Base-by-base conservation (phyloP, 2,888 invertebrate species). In the Lochmaea crataegi region DNA sequence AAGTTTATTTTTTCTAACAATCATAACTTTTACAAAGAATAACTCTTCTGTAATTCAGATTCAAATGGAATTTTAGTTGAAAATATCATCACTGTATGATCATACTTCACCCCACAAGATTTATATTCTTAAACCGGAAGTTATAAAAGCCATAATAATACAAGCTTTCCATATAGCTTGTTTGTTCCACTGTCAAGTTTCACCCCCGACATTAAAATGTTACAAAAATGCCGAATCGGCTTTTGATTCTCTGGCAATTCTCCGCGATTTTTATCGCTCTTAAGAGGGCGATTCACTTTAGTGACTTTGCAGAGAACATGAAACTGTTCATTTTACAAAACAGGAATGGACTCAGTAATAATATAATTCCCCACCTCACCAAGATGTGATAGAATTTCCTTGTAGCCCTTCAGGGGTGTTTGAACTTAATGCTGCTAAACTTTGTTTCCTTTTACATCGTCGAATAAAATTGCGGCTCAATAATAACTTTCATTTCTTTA, bases 141-240 rank as follows among this genome's bases (percentile, higher is more conserved):
- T 69, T 63, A 38, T 69, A 64, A 69, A 69, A 69, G 68, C 68
- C 68, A 53, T 69, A 69, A 69, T 63, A 69, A 69, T 63, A 63
- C 48, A 58, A 42, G 58, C 58, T 67, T 67, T 58, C 45, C 58
- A 41, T 53, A 42, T 64, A 69, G 32, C 22, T 56, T 69, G 69
- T 16, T 32, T 41, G 38, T 69, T 69, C 56, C 41, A 41, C 64
- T 32, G 63, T 48, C 9, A 18, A 53, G 9, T 6, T 63, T 42
- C 51, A 61, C 61, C 60, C 22, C 32, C n/a, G 32, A 58, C 58
- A 67, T 67, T 67, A 60, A 67, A 67, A 67, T 42, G 67, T 60
- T 41, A 58, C 67, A 48, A 48, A 67, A 67, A 60, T 67, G 67
- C 58, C 67, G 67, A 67, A 58, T 58, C 58, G 58, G 67, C 58